Evolutionary conservation across 2,113 vertebrate species (phyloP), one percentile per base, ranked within the genome.

Genomic region (Larimichthys crocea): DNA sequence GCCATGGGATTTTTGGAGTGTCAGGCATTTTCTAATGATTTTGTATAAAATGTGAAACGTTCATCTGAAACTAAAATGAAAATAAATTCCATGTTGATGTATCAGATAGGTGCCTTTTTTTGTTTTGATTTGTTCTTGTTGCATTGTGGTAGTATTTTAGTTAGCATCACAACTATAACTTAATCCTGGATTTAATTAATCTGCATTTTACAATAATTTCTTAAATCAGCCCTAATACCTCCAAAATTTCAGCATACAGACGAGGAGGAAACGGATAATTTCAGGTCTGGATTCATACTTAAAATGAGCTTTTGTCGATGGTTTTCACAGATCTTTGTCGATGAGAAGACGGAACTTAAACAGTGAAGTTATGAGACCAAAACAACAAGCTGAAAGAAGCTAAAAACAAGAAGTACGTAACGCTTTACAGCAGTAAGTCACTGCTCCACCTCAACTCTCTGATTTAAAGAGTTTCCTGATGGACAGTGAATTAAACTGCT

Each of bases 21-120:
- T 87, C 62, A n/a, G 86, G 83, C 80, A 70, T 94, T 94, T 94
- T 94, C 86, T 94, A 94, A 93, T 91, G 86, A 93, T 93, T 94
- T 94, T 94, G 91, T 94, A 93, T 26, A 91, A 93, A 89, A 92
- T 93, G 92, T 93, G 89, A 92, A 93, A 83, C 77, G 15, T 91
- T 91, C 88, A 90, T 94, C 89, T 87, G 84, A 90, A 89, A 88
- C 80, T 84, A 86, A 87, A 92, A 86, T 86, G 74, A 92, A 83
- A 91, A 92, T 92, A 93, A 94, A 93, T 85, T 87, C 73, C 89
- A 91, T 92, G 86, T 93, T 90, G 89, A 90, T 92, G 90, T 91
- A 84, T 80, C 31, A 80, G 42, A 64, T 19, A 22, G 59, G 31
- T 59, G 61, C 42, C 24, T 61, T 73, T 40, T 40, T 35, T 6